Evolutionary conservation across 2,113 vertebrate genomes (phyloP).

Genomic region (Eonycteris spelaea): DNA sequence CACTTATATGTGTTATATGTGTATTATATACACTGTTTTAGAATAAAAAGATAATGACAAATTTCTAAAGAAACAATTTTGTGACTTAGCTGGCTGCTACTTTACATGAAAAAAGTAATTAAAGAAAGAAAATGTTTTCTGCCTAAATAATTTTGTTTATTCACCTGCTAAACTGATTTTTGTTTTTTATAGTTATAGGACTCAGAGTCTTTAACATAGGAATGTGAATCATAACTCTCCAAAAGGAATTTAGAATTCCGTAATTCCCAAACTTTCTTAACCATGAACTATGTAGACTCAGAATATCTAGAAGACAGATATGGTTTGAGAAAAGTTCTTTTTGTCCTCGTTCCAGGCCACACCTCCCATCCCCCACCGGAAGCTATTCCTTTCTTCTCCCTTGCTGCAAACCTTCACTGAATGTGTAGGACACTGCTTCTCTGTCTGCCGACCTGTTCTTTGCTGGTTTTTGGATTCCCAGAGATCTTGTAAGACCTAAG

Average conservation of each 20-base stretch:
- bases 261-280: slow-evolving; percentile 8
- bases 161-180: neutral
- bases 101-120: neutral
- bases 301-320: slow-evolving; percentile 7
- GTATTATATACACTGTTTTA: neutral
- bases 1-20: neutral
- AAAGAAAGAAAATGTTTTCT: neutral
- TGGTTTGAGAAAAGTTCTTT: neutral
- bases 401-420: neutral
- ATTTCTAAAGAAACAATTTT: neutral
- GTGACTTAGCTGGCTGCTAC: neutral
- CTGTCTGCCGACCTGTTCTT: neutral
- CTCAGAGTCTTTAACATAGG: neutral
- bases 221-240: neutral
- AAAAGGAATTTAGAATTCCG: neutral
- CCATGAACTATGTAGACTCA: neutral
- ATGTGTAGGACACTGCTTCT: neutral
- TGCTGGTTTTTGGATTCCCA: neutral
- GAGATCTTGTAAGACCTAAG: neutral
- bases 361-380: neutral
- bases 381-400: neutral
- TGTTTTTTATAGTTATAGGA: neutral
- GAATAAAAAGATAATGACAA: neutral
- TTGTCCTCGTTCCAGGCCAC: neutral
- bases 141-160: neutral